Base-by-base conservation (phyloP, 2,797 vertebrate species). In the Phrynocephalus forsythii region DNA sequence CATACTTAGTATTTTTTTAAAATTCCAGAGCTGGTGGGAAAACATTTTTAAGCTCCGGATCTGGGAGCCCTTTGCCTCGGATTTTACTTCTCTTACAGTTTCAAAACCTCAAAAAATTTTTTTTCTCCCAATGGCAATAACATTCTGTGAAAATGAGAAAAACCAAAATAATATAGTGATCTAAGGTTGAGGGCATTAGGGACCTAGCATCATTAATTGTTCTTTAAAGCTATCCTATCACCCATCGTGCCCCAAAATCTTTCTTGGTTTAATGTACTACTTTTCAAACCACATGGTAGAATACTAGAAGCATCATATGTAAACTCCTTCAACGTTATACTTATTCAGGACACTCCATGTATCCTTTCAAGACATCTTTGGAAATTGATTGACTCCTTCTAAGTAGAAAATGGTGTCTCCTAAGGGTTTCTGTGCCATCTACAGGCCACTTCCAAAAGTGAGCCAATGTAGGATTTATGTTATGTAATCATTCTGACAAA, bases 341-440 rank as follows among this genome's bases (percentile, higher is more conserved):
- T 89, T 82, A 73, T 9, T 72, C 69, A 87, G 44, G 44, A 92
- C 52, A 56, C 5, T 63, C 13, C 11, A 11, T 78, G 67, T 30
- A 18, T 28, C 20, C 50, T 28, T 38, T 73, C 56, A 63, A 16
- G 50, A 24, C 28, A 77, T 50, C 26, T 48, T 1, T 68, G 60
- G 30, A 85, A 67, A 66, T 15, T 22, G n/a, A 48, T 33, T 33
- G 33, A 33, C 33, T 33, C 52, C 52, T 30, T 8, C 30, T 67
- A 28, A 3, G 1, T 44, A 73, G 1, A 78, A 3, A 83, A 18
- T 0, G 44, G 0, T 0, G 1, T 56, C 68, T 88, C 83, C n/a
- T 89, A 38, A 72, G 78, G 79, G 76, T 86, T 87, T 94, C 90
- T 88, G 90, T 94, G 91, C 90, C 92, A 92, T 79, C 89, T 94